phyloP scores from a whole-genome alignment of 2,797 vertebrate genomes.

The Eptatretus atami region DNA sequence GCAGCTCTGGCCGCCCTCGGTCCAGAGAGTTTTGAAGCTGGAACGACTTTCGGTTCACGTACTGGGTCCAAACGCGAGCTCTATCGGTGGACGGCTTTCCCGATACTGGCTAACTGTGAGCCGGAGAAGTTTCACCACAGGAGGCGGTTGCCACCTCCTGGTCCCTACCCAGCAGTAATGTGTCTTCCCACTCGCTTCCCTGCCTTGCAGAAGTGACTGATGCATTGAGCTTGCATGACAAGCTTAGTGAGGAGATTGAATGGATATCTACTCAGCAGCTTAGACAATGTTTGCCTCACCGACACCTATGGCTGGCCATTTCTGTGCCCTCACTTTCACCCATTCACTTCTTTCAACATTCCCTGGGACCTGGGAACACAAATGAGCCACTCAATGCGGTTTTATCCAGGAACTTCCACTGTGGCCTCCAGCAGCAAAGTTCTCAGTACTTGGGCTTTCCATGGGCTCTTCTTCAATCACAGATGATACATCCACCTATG shows the following conservation, averaged over 20 bases:
- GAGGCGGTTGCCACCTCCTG: slow-evolving; percentile 55
- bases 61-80: slow-evolving; percentile 94
- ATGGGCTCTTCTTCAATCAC: no score
- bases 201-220: slow-evolving; percentile 65
- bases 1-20: slow-evolving; percentile 80
- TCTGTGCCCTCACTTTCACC: no score
- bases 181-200: slow-evolving; percentile 45
- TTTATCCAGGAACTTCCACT: no score
- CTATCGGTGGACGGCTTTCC: slow-evolving; percentile 45
- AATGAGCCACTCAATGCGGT: no score
- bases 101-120: slow-evolving; percentile 64
- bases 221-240: slow-evolving; percentile 91
- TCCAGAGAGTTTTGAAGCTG: slow-evolving; percentile 67
- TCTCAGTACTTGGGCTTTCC: no score
- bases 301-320: slow-evolving; percentile 18
- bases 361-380: no score
- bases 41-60: slow-evolving; percentile 88
- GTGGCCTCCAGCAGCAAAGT: no score
- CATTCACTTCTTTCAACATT: no score
- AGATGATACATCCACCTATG: no score
- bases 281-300: slow-evolving; percentile 34
- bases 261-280: slow-evolving; percentile 78
- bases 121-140: slow-evolving; percentile 85
- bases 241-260: slow-evolving; percentile 59
- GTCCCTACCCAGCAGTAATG: slow-evolving; percentile 34